Evolutionary conservation across 2,888 invertebrate species (phyloP).

Genomic region (Cheilosia grossa): DNA sequence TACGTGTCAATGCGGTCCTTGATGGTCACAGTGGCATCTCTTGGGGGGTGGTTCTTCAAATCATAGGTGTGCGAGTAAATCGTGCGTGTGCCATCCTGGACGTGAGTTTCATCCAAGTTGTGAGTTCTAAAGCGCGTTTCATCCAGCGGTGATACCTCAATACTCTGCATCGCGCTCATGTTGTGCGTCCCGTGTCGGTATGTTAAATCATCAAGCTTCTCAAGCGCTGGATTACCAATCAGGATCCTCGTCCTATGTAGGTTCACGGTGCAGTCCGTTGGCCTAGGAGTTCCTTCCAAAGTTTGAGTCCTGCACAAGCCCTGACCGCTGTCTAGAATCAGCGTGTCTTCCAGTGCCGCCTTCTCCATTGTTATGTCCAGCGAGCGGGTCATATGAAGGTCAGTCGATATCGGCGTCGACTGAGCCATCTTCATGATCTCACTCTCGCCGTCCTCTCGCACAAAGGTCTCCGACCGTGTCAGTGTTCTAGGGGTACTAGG

Average conservation of each 20-base stretch:
- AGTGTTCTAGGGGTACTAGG: conserved; percentile 72
- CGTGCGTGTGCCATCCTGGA: conserved; percentile 28
- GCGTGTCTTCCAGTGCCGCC: conserved; percentile 70
- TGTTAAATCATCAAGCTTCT: conserved; percentile 35
- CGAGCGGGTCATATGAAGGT: conserved; percentile 55
- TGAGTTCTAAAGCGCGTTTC: conserved; percentile 58
- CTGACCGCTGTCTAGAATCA: conserved; percentile 68
- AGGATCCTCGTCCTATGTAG: conserved; percentile 51
- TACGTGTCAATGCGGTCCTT: neutral
- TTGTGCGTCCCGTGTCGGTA: conserved; percentile 38
- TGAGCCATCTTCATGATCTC: conserved; percentile 72
- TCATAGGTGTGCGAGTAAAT: conserved; percentile 48
- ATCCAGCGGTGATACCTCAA: conserved; percentile 42
- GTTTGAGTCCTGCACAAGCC: conserved; percentile 73
- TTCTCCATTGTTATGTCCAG: conserved; percentile 38
- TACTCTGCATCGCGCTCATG: conserved; percentile 16
- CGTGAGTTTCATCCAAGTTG: conserved; percentile 38
- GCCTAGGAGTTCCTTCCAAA: conserved; percentile 71
- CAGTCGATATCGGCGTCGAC: conserved; percentile 64
- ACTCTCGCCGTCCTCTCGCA: conserved; percentile 78
- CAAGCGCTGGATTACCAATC: conserved; percentile 52
- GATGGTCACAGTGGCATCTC: neutral
- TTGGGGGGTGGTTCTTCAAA: conserved; percentile 6
- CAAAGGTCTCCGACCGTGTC: conserved; percentile 81
- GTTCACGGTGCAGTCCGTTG: conserved; percentile 25